A percentile compares a stretch with the other conserved stretches of the same genome.
phyloP scores from a whole-genome alignment of 2,888 invertebrate genomes.

The Lomographa bimaculata region DNA sequence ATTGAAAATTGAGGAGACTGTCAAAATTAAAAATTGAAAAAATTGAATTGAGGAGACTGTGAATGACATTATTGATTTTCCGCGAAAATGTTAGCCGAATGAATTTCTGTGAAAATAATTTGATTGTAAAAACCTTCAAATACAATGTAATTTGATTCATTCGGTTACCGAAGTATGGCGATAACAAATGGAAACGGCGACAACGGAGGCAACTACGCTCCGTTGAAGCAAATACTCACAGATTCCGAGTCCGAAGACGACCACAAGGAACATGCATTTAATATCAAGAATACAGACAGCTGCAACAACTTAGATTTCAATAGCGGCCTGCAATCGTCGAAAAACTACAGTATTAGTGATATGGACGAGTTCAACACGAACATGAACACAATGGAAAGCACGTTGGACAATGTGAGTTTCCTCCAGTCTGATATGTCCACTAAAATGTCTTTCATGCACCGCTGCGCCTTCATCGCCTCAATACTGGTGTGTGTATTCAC shows the following conservation, averaged over 20 bases:
- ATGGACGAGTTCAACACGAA: constrained; percentile 77
- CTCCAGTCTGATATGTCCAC: constrained; percentile 73
- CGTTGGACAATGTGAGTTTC: constrained; percentile 78
- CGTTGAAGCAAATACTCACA: constrained; percentile 89
- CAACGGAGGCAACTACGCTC: constrained; percentile 85
- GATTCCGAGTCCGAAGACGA: constrained; percentile 92
- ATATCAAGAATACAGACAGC: constrained; percentile 60
- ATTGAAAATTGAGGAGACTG: too few species aligned
- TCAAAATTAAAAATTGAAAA: too few species aligned
- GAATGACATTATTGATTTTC: too few species aligned
- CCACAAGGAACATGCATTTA: constrained; percentile 62
- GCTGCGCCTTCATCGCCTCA: constrained; percentile 87
- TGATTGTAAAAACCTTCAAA: too few species aligned
- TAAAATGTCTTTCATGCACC: constrained; percentile 87
- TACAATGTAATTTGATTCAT: constrained; percentile 31
- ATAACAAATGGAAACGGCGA: constrained; percentile 68
- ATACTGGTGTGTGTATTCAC: constrained; percentile 88
- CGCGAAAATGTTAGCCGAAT: too few species aligned
- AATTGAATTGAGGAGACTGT: too few species aligned
- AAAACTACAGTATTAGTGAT: constrained; percentile 73
- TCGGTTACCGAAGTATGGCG: constrained; percentile 61
- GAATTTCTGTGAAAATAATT: too few species aligned
- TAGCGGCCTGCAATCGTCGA: constrained; percentile 70
- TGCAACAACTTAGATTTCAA: constrained; percentile 74
- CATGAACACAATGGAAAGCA: constrained; percentile 72